Evolutionary conservation across 2,888 invertebrate genomes (phyloP), one percentile per base, ranked within the genome.

Genomic region (Eutolmus rufibarbis): DNA sequence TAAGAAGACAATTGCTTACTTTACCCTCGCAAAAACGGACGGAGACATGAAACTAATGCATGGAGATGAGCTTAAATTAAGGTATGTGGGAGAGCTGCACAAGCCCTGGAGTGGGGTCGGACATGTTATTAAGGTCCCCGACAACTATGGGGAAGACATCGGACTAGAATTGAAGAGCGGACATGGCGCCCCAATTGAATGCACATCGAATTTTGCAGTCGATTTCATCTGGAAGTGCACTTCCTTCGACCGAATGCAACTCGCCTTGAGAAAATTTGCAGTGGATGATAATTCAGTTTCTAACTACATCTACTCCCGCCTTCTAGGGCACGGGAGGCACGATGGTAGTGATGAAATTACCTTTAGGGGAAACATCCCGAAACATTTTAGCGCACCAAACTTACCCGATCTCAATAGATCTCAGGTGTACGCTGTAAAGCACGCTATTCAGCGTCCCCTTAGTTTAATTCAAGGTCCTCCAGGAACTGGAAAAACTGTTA

Each of bases 201-300:
- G 97, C 92, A 97, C 97, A 81, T 97, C 97, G 89, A 98, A 98
- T 93, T 99, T 99, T 93, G 97, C 98, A 0, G 98, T 99, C 5
- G 99, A 99, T 93, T 99, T 99, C 92, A 99, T 99, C 84, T 99
- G 99, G 99, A 99, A 99, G 92, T 98, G 98, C 89, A 99, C 99
- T 0, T 98, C 98, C 37, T 99, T 99, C 92, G 99, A 99, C 93
- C 95, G 98, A 90, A 99, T 99, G 99, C 97, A 98, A 91, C 94
- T 97, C 84, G 98, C 99, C 0, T 93, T 99, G 88, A 95, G 97
- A 86, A 97, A 97, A 92, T 99, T 99, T 93, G 98, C 99, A 1
- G 97, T 98, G 74, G 99, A 99, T 91, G 98, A 99, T 90, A 96
- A 96, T 1, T 98, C 98, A 0, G 99, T 99, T 0, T 99, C 99